Conservation (phyloP, 1,140 invertebrate species). For the Mesaphorura yosii region DNA sequence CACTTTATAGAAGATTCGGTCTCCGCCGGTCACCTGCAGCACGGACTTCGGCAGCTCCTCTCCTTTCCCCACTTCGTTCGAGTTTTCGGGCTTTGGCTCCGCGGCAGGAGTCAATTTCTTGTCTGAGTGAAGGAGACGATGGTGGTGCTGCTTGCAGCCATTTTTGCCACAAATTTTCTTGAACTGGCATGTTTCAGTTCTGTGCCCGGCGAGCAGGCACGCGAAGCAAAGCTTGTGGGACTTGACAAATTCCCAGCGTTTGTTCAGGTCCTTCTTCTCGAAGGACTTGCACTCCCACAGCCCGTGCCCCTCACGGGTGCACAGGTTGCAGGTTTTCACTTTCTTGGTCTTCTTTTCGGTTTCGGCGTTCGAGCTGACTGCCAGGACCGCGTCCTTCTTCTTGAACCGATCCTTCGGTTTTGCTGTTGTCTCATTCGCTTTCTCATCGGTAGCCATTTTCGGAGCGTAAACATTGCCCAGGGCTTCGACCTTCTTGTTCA, state of each 20-base stretch:
- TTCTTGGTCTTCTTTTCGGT: background rate
- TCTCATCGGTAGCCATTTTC: background rate
- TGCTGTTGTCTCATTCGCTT: background rate
- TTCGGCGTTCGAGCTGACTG: background rate
- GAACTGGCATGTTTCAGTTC: background rate
- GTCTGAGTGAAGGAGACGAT: constrained; percentile 5
- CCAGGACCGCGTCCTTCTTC: background rate
- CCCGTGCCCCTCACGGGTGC: background rate
- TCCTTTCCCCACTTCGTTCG: background rate
- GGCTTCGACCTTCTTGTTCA: background rate
- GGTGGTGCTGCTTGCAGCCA: constrained; percentile 8
- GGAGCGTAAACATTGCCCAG: background rate
- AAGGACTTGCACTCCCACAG: background rate
- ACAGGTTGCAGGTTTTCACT: background rate
- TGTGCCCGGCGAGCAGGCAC: constrained; percentile 8
- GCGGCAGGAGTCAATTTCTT: background rate
- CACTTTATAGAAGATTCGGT: background rate
- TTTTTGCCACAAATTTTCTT: background rate
- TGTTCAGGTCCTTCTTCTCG: background rate
- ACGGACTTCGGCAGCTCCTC: background rate
- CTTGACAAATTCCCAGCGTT: constrained; percentile 5
- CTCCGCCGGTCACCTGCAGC: background rate
- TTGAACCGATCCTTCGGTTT: background rate
- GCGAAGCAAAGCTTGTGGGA: constrained; percentile 9
- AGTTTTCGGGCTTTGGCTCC: background rate